Evolutionary conservation across 2,797 vertebrate species (phyloP).

Genomic region (Callimico goeldii): DNA sequence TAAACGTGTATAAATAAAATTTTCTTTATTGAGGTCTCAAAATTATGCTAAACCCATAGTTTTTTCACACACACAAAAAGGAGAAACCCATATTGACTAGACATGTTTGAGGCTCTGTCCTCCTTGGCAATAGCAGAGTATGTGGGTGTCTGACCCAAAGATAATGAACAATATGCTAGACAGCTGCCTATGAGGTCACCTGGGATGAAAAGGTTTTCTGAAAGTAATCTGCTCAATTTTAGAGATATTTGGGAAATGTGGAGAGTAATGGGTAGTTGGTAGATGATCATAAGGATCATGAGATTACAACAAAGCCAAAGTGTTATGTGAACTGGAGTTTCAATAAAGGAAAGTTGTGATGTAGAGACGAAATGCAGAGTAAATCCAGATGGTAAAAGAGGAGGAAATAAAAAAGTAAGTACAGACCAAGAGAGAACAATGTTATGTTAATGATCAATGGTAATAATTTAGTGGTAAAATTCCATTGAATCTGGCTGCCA

Average conservation of each 20-base stretch:
- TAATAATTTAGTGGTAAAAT: background rate
- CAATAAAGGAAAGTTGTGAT: background rate
- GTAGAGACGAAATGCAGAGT: background rate
- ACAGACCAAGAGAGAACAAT: background rate
- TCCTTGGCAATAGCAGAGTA: background rate
- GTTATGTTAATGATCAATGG: background rate
- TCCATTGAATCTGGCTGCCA: background rate
- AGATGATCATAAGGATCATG: background rate
- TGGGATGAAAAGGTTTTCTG: background rate
- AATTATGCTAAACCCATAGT: background rate
- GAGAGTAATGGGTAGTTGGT: background rate
- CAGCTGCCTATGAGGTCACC: background rate
- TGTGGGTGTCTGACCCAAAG: background rate
- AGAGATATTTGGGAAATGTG: background rate
- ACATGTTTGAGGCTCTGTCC: background rate
- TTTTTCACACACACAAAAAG: background rate
- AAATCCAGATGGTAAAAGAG: background rate
- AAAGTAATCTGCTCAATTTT: background rate
- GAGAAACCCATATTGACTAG: background rate
- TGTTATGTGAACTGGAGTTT: background rate
- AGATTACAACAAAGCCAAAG: background rate
- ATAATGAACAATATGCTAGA: background rate
- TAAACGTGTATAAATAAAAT: background rate
- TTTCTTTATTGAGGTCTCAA: background rate
- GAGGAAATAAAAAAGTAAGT: background rate